Conservation (phyloP, 1,140 invertebrate species). For the Trichonephila clavata region DNA sequence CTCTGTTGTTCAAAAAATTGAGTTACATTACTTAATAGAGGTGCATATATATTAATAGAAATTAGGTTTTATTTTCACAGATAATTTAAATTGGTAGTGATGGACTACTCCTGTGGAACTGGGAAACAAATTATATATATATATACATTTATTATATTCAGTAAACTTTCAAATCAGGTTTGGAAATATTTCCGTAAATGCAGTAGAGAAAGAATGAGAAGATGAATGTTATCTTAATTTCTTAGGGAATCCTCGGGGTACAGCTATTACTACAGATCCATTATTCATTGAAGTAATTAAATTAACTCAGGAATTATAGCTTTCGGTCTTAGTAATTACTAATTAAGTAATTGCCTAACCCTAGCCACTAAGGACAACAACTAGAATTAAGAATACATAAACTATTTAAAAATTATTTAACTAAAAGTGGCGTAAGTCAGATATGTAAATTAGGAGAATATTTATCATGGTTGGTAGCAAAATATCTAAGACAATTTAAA, state of each 20-base stretch:
- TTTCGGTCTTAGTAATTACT: constrained; percentile 27
- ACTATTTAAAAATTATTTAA: background rate
- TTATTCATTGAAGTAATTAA: constrained; percentile 54
- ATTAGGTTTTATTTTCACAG: no score
- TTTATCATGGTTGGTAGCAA: background rate
- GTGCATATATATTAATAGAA: no score
- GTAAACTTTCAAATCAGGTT: background rate
- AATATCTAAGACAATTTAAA: background rate
- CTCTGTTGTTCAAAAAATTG: no score
- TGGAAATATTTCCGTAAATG: background rate
- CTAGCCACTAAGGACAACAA: constrained; percentile 38
- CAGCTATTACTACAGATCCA: background rate
- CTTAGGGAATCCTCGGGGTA: background rate
- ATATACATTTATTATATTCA: background rate
- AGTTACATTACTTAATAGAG: no score
- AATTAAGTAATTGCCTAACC: constrained; percentile 62
- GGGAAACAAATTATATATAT: background rate
- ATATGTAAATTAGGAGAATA: background rate
- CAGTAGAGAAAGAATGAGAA: background rate
- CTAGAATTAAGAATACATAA: constrained; percentile 15
- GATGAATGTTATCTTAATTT: background rate
- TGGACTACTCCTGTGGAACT: background rate
- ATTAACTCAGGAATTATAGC: constrained; percentile 36
- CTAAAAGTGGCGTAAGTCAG: constrained; percentile 1
- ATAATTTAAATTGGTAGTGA: no score